A percentile compares a stretch with the other conserved stretches of the same genome.
Evolutionary conservation across 2,797 vertebrate genomes (phyloP).

Genomic region (Phoeniculus purpureus): DNA sequence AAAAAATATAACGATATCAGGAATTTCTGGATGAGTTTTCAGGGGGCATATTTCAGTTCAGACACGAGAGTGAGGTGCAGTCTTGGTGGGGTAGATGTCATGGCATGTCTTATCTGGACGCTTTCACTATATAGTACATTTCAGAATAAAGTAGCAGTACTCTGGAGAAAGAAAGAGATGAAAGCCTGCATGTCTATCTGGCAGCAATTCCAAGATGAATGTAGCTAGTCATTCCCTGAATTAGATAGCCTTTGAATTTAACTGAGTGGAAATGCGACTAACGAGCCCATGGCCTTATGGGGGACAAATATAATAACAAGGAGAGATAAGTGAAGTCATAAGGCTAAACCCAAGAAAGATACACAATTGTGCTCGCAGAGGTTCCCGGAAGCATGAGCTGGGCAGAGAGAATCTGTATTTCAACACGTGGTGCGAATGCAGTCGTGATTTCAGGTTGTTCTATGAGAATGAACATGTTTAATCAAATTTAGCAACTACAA

Average conservation of each 20-base stretch:
- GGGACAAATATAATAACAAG: background rate
- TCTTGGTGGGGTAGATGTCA: background rate
- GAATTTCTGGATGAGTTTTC: background rate
- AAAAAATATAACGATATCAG: background rate
- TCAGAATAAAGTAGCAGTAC: background rate
- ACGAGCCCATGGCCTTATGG: background rate
- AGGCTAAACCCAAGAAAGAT: fast-evolving
- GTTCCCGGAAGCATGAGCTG: background rate
- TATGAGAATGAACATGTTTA: background rate
- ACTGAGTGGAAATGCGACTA: background rate
- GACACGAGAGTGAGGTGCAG: background rate
- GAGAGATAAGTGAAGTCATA: background rate
- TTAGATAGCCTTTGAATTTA: background rate
- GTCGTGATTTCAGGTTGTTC: background rate
- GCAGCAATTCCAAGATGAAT: background rate
- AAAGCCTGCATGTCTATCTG: background rate
- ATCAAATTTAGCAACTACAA: background rate
- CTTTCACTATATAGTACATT: background rate
- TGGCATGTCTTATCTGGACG: background rate
- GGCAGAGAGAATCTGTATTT: background rate
- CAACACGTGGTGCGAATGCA: background rate
- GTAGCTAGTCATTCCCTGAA: background rate
- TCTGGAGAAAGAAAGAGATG: background rate
- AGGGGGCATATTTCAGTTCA: background rate
- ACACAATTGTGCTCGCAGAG: background rate